Base-by-base conservation (phyloP, 2,888 invertebrate genomes). In the Endomychus coccineus region DNA sequence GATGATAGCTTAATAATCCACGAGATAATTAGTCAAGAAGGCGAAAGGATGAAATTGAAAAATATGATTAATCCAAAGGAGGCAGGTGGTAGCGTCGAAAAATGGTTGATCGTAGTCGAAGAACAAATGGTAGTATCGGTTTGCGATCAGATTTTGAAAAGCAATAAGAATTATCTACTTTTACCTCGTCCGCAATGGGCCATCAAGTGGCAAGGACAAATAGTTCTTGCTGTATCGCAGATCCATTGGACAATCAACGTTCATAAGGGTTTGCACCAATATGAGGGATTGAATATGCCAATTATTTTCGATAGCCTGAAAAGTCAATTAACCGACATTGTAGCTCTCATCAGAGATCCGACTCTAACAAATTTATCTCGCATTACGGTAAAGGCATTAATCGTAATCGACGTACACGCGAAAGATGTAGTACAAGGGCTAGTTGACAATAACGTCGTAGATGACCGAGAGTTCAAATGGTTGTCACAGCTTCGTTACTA, bases 341-440 rank as follows among this genome's bases (percentile, higher is more conserved):
- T 89, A 0, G 72, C 75, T 27, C 66, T 88, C 40, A 83, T 89
- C 22, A 67, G 78, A 51, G 69, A 80, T 58, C 80, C 84, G 2
- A 73, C 77, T 51, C 64, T 88, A 34, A 75, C 75, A 3, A 82
- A 79, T 55, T 72, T 85, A 45, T 74, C 73, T 42, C 74, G 86
- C 52, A 82, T 83, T 34, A 86, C 87, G 1, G 72, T 89, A 2
- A 85, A 84, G 53, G 85, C 88, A 5, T 69, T 89, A 16, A 85
- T 90, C 29, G 84, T 85, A 22, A 80, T 87, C 43, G 87, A 89
- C 59, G 88, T 89, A 1, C 89, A 90, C 51, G 84, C 86, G 2
- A 79, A 84, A 61, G 87, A 89, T 62, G 84, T 88, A 1, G 80
- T 85, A 6, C 70, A 74, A 50, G 77, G 81, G 4, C 64, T 85